A percentile compares a stretch with the other conserved stretches of the same genome.
Conservation (phyloP, 2,797 vertebrate genomes). For the Cheirogaleus major region DNA sequence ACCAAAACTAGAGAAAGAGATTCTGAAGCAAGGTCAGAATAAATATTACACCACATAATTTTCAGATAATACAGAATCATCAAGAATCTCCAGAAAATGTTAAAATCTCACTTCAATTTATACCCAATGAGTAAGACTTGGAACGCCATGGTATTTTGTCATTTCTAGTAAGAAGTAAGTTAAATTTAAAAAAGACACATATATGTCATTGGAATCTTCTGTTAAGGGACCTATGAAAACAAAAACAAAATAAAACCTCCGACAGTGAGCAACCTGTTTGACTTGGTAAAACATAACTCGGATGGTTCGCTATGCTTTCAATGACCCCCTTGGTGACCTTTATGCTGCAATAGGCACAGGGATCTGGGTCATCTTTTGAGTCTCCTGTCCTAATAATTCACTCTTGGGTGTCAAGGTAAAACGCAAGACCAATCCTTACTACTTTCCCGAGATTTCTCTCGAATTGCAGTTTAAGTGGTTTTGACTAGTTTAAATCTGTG, state of each 20-base stretch:
- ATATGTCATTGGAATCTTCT: not conserved
- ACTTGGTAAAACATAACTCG: not conserved
- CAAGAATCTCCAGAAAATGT: not conserved
- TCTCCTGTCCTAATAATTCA: not conserved
- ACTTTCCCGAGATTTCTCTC: not conserved
- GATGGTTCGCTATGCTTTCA: not conserved
- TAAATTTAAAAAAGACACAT: not conserved
- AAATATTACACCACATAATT: not conserved
- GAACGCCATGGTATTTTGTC: not conserved
- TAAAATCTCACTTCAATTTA: not conserved
- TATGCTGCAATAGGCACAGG: not conserved
- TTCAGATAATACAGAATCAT: not conserved
- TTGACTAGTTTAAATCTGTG: not conserved
- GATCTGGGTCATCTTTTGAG: not conserved
- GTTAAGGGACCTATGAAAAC: constrained; percentile 5
- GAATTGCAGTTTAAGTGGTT: not conserved
- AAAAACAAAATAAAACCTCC: not conserved
- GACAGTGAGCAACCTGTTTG: not conserved
- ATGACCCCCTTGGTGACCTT: not conserved
- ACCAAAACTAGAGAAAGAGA: not conserved
- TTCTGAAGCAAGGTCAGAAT: not conserved
- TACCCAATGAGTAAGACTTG: not conserved
- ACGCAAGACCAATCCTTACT: not conserved
- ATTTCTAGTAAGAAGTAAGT: not conserved
- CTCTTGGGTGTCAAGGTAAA: not conserved